Evolutionary conservation across 1,140 invertebrate genomes (phyloP), one percentile per base, ranked within the genome.

Genomic region (Sipha flava): DNA sequence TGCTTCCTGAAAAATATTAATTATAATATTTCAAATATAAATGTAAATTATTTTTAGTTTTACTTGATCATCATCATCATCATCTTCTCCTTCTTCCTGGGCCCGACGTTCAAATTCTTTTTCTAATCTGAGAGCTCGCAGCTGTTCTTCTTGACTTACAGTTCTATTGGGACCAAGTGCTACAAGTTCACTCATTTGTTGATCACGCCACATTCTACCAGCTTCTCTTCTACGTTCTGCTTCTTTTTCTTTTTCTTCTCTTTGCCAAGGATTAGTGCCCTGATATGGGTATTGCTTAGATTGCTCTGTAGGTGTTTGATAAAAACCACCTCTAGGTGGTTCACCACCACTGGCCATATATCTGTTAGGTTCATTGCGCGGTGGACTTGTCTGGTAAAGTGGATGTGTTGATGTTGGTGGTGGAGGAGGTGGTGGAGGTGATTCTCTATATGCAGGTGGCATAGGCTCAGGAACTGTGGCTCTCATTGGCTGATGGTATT

Each of bases 41-140:
- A 29, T 4, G 0, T 16, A 9, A 47, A 47, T 29, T 47, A 40
- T 66, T 37, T n/a, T 40, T 14, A 5, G 37, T 73, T 26, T 37
- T 80, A 82, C 83, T 31, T 85, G 73, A 59, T 77, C 73, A 45
- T 88, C 87, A 82, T 89, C 90, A 80, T 93, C 93, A 26, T 94
- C 92, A 62, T 96, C 93, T 82, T 95, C 91, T 23, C 90, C 89
- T 47, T 88, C 87, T 85, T 94, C 92, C 84, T 92, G 92, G 4
- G 94, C 95, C 59, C 95, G 87, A 49, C 93, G 89, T 82, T 96
- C 93, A 84, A 97, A 96, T 84, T 96, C 95, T 81, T 92, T 88
- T 85, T 97, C 95, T 6, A 96, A 86, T 80, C 92, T 91, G 57
- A 96, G 86, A 7, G 94, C 92, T 77, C 93, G 88, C 21, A 96